A percentile compares a stretch with the other conserved stretches of the same genome.
phyloP scores from a whole-genome alignment of 2,797 vertebrate genomes.

The Oreochromis mossambicus region DNA sequence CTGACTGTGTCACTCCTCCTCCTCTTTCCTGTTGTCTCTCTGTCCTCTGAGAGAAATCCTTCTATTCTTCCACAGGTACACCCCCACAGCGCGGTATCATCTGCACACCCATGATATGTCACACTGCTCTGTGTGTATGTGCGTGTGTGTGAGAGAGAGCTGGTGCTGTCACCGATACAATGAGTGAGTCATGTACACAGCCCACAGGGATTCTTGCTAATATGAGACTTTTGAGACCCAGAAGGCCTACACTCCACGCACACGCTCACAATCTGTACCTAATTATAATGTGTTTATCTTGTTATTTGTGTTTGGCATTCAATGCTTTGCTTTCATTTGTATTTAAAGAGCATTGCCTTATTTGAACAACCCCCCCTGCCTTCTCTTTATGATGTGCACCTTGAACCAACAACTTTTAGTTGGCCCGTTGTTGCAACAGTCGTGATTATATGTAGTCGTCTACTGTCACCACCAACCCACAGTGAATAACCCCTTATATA shows the following conservation, averaged over 20 bases:
- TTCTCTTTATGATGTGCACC: neutral
- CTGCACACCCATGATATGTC: constrained; percentile 29
- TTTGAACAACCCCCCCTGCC: neutral
- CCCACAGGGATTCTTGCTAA: constrained; percentile 29
- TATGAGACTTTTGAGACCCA: constrained; percentile 14
- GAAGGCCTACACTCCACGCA: neutral
- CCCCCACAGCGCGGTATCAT: constrained; percentile 44
- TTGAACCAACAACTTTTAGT: neutral
- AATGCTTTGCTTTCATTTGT: neutral
- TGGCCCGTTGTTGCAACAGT: rapidly evolving
- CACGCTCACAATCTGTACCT: neutral
- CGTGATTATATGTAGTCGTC: neutral
- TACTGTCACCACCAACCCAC: neutral
- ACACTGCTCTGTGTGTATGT: neutral
- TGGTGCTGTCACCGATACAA: constrained; percentile 19
- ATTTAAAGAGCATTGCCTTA: neutral
- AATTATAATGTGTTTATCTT: neutral
- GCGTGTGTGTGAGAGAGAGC: neutral
- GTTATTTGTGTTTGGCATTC: neutral
- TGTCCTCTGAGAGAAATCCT: constrained; percentile 49
- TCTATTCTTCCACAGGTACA: constrained; percentile 44
- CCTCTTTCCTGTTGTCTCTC: constrained; percentile 16
- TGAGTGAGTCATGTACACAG: constrained; percentile 38
- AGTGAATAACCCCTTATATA: rapidly evolving
- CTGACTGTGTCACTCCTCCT: constrained; percentile 37